A percentile compares a stretch with the other conserved stretches of the same genome.
Evolutionary conservation across 2,113 vertebrate species (phyloP).

Genomic region (Lasiurus cinereus): DNA sequence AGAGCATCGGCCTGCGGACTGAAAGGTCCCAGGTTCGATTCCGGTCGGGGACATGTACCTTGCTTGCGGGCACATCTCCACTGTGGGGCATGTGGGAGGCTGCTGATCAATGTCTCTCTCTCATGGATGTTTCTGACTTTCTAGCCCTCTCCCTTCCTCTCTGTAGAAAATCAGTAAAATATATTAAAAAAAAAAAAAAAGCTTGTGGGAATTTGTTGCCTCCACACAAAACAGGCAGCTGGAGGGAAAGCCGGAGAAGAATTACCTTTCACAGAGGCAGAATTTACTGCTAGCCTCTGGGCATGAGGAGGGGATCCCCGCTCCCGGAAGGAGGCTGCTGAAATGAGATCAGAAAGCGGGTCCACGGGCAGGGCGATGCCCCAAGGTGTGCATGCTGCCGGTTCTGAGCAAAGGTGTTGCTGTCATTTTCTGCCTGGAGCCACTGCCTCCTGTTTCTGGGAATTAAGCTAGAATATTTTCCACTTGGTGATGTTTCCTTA

Average conservation of each 20-base stretch:
- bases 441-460: constrained; percentile 83
- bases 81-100: too few species aligned
- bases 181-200: too few species aligned
- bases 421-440: constrained; percentile 84
- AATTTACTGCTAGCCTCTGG: constrained; percentile 66
- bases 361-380: constrained; percentile 70
- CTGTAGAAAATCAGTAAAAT: too few species aligned
- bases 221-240: constrained; percentile 50
- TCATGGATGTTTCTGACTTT: too few species aligned
- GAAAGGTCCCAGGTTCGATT: too few species aligned
- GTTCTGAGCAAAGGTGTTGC: constrained; percentile 83
- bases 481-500: constrained; percentile 76
- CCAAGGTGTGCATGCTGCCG: constrained; percentile 81
- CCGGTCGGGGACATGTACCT: too few species aligned
- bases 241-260: constrained; percentile 43
- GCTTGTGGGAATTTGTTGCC: too few species aligned
- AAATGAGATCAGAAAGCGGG: constrained; percentile 82
- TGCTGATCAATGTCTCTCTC: too few species aligned
- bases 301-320: constrained; percentile 59
- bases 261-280: constrained; percentile 66
- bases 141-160: too few species aligned
- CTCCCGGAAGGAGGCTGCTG: constrained; percentile 61
- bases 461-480: constrained; percentile 79
- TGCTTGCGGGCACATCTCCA: too few species aligned
- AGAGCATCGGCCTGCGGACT: too few species aligned